A percentile compares a stretch with the other conserved stretches of the same genome.
phyloP scores from a whole-genome alignment of 2,888 invertebrate species.

The Urechis unicinctus region DNA sequence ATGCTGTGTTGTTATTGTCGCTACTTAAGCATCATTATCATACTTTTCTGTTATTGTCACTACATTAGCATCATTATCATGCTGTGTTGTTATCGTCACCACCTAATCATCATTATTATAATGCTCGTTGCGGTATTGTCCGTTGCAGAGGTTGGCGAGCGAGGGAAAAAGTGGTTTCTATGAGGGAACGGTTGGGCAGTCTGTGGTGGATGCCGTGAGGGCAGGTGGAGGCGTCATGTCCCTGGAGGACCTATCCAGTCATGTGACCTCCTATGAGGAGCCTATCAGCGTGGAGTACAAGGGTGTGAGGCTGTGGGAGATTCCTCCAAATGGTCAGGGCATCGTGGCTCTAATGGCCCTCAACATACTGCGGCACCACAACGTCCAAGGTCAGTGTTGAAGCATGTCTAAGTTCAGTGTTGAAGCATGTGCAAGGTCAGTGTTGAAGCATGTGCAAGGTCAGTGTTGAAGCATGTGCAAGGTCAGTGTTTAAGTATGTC shows the following conservation, averaged over 20 bases:
- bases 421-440: too few species aligned
- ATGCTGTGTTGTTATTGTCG: too few species aligned
- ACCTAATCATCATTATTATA: too few species aligned
- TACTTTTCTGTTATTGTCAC: too few species aligned
- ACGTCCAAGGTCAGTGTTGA: conserved; percentile 24
- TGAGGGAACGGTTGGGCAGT: conserved; percentile 36
- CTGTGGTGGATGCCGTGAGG: conserved; percentile 35
- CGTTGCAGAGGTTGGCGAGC: conserved; percentile 26
- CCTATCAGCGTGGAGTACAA: conserved; percentile 39
- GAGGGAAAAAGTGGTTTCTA: conserved; percentile 42
- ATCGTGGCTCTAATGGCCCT: conserved; percentile 47
- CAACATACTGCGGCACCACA: conserved; percentile 27
- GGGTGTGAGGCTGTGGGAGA: conserved; percentile 45
- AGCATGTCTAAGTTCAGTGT: too few species aligned
- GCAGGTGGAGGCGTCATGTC: conserved; percentile 39
- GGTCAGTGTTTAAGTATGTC: too few species aligned
- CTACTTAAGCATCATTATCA: too few species aligned
- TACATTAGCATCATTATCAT: too few species aligned
- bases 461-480: too few species aligned
- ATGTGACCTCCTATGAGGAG: conserved; percentile 30
- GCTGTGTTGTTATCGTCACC: too few species aligned
- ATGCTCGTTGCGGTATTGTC: too few species aligned
- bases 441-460: too few species aligned
- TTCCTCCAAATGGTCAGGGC: conserved; percentile 50
- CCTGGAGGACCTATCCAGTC: conserved; percentile 36